phyloP scores from a whole-genome alignment of 2,113 vertebrate species.

The Elephantulus edwardii region DNA sequence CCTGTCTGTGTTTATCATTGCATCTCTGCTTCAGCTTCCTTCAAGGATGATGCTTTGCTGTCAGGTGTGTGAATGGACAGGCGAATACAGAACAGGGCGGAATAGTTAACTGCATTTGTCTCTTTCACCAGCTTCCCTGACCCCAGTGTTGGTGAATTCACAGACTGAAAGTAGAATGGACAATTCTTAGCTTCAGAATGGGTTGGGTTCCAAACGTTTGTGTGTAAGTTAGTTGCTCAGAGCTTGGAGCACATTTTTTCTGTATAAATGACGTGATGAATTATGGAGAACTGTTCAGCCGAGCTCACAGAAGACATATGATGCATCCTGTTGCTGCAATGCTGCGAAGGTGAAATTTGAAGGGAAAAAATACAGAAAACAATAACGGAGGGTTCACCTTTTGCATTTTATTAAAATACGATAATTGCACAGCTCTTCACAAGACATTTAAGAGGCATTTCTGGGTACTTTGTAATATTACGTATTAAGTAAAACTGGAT shows the following conservation, averaged over 20 bases:
- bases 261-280: constrained; percentile 23
- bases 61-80: neutral
- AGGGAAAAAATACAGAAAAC: constrained; percentile 21
- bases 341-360: neutral
- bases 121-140: constrained; percentile 30
- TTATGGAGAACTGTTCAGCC: constrained; percentile 6
- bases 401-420: constrained; percentile 50
- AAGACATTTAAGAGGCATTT: neutral
- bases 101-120: constrained; percentile 7
- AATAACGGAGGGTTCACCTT: neutral
- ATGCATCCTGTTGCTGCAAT: neutral
- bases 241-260: neutral
- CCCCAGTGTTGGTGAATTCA: constrained; percentile 40
- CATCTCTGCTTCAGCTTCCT: too few species aligned
- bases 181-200: constrained; percentile 36
- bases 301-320: constrained; percentile 24
- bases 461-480: neutral
- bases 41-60: too few species aligned
- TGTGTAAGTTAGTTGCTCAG: constrained; percentile 37
- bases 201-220: constrained; percentile 41
- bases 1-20: too few species aligned
- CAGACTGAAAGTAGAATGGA: constrained; percentile 22
- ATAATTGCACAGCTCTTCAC: neutral
- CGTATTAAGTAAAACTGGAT: constrained; percentile 34
- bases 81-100: neutral